phyloP scores from a whole-genome alignment of 1,140 invertebrate genomes.

The Brachionus sp. region DNA sequence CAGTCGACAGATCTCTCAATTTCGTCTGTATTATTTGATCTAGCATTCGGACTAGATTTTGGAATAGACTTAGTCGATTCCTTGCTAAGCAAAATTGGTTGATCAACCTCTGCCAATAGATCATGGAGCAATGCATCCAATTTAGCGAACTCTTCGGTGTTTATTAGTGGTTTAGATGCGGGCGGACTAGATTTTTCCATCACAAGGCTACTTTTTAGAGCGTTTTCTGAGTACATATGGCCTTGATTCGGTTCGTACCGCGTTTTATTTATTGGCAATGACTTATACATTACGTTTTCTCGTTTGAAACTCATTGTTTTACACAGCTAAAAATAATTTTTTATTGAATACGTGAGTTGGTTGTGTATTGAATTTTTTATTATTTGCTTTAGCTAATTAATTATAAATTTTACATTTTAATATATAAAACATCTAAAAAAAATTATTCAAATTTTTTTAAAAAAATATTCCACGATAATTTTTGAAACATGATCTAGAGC shows the following conservation, averaged over 20 bases:
- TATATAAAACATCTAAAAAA: conserved; percentile 23
- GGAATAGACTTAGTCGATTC: not conserved
- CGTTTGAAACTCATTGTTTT: conserved; percentile 24
- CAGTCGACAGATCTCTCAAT: conserved; percentile 16
- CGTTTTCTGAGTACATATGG: not conserved
- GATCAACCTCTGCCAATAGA: conserved; percentile 37
- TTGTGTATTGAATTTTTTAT: not conserved
- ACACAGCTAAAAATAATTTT: not conserved
- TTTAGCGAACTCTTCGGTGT: conserved; percentile 38
- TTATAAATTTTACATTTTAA: conserved; percentile 40
- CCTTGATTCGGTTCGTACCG: not conserved
- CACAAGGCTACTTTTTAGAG: not conserved
- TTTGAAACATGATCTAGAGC: not conserved
- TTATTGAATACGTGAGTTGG: not conserved
- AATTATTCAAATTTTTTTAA: not conserved
- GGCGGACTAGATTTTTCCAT: not conserved
- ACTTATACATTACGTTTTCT: conserved; percentile 23
- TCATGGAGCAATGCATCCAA: conserved; percentile 35
- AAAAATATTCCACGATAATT: not conserved
- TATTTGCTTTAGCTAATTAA: conserved; percentile 4
- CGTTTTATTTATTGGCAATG: conserved; percentile 5
- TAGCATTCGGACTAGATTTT: not conserved
- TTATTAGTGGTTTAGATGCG: not conserved
- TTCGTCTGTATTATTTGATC: conserved; percentile 9
- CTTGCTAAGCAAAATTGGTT: conserved; percentile 12